Base-by-base conservation (phyloP, 2,113 vertebrate genomes). In the Dipodomys ordii region DNA sequence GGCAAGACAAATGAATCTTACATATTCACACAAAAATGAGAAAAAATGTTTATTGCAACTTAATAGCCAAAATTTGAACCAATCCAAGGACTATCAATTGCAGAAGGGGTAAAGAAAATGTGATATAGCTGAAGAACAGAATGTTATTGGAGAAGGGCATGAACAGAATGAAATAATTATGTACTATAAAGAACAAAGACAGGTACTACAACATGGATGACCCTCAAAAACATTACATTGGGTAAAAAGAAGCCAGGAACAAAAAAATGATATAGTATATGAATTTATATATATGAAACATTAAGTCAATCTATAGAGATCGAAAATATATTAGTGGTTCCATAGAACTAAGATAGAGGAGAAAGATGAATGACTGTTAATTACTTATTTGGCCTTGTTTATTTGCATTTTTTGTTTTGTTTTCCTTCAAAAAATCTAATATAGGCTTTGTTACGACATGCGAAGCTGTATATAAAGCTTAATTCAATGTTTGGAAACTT, bases 401-500 rank as follows among this genome's bases (percentile, higher is more conserved):
- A 35, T 32, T 68, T 83, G 2, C 3, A 15, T 25, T 12, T 72
- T 80, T 32, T 32, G 8, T 16, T 32, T 80, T 44, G 4, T n/a
- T 80, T 88, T n/a, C 18, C 9, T 71, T 23, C 7, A 72, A 32
- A 83, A 83, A 22, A n/a, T 81, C 84, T 11, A 13, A 91, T 79
- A 32, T 1, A 53, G 1, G 1, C 32, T 53, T 64, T 64, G 12
- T 30, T 44, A 49, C 23, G 28, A 15, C 39, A 57, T 18, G 23
- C 9, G 22, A 71, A 72, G 22, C 49, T 2, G 35, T 27, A 28
- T 6, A 30, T 25, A 44, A 57, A 23, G 18, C 12, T 2, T 30
- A 23, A 80, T 4, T 69, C 23, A 79, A 39, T 0, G 62, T 72
- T 46, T 81, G 35, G 86, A 94, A 39, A 96, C 99, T 99, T 98